These are phyloP conservation scores for Sparus aurata DNA, from an alignment of 2,797 vertebrate genomes.

Conservation along the genomic window DNA sequence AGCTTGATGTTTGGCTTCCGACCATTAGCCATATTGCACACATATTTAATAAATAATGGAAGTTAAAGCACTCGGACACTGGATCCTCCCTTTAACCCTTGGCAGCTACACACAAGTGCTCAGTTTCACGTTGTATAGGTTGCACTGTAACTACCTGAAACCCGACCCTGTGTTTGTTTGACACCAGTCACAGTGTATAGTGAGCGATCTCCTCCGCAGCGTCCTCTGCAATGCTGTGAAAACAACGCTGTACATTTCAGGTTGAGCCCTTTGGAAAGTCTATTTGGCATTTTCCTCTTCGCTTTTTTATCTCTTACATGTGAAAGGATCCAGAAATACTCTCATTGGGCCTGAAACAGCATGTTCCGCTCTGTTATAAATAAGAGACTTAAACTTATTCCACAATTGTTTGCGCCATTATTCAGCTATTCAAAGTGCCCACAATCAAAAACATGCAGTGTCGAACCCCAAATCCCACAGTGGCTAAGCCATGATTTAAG, in stretches of 20 bases:
- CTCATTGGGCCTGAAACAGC: slow-evolving; percentile 9
- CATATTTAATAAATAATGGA: slow-evolving; percentile 57
- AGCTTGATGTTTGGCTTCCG: slow-evolving; percentile 14
- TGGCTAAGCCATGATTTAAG: slow-evolving; percentile 77
- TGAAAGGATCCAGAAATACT: slow-evolving; percentile 7
- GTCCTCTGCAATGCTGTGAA: slow-evolving; percentile 45
- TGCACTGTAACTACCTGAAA: slow-evolving; percentile 77
- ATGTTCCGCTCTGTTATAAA: slow-evolving; percentile 27
- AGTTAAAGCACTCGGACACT: slow-evolving; percentile 59
- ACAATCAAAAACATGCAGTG: slow-evolving; percentile 54
- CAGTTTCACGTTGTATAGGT: slow-evolving; percentile 68
- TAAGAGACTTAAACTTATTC: slow-evolving; percentile 42
- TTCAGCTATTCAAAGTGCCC: slow-evolving; percentile 55
- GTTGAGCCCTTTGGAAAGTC: slow-evolving; percentile 21
- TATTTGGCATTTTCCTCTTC: slow-evolving; percentile 27
- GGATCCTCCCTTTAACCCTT: slow-evolving; percentile 56
- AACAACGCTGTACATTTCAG: slow-evolving; percentile 47
- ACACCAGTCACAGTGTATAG: slow-evolving; percentile 52
- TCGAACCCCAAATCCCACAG: slow-evolving; percentile 66
- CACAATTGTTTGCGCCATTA: slow-evolving; percentile 41
- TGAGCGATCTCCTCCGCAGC: slow-evolving; percentile 52
- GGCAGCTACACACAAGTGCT: slow-evolving; percentile 47
- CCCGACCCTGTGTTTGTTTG: slow-evolving; percentile 67
- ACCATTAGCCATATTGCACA: slow-evolving; percentile 38
- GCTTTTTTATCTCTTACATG: slow-evolving; percentile 24